A percentile compares a stretch with the other conserved stretches of the same genome.
Conservation (phyloP, 2,797 vertebrate species). For the Pseudochirops cupreus region DNA sequence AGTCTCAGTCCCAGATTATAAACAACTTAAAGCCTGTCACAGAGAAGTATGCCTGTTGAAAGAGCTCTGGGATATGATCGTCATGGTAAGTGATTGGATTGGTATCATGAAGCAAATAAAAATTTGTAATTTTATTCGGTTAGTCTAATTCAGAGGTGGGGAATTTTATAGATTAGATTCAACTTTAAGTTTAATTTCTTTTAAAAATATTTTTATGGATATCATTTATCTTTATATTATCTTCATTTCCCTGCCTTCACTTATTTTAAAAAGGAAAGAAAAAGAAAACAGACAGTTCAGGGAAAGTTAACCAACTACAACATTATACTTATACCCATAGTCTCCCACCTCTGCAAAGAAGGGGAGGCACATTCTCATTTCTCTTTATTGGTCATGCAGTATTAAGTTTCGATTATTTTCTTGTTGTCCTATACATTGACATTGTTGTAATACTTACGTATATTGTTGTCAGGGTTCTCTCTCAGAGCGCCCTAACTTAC, state of each 20-base stretch:
- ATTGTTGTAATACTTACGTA: background rate
- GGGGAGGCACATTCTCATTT: background rate
- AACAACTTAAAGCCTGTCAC: constrained; percentile 82
- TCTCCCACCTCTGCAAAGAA: background rate
- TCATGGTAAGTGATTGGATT: constrained; percentile 75
- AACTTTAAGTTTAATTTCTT: background rate
- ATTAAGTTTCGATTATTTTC: background rate
- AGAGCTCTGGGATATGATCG: constrained; percentile 87
- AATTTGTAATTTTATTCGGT: background rate
- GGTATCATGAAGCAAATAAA: accelerated
- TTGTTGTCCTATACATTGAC: background rate
- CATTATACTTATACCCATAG: background rate
- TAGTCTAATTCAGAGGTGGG: background rate
- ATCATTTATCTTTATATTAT: background rate
- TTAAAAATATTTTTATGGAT: background rate
- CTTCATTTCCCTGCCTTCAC: background rate
- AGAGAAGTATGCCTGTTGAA: constrained; percentile 84
- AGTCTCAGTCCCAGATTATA: constrained; percentile 82
- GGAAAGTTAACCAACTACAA: background rate
- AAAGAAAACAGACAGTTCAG: background rate
- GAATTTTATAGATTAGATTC: background rate
- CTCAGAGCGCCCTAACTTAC: too few species aligned
- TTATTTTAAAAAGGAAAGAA: background rate
- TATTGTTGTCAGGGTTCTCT: too few species aligned
- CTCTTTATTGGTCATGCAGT: background rate